A percentile compares a stretch with the other conserved stretches of the same genome.
These are phyloP conservation scores for Eunapius fragilis DNA, from an alignment of 37 sponge, comb jelly and placozoan genomes.

Conservation along the genomic window DNA sequence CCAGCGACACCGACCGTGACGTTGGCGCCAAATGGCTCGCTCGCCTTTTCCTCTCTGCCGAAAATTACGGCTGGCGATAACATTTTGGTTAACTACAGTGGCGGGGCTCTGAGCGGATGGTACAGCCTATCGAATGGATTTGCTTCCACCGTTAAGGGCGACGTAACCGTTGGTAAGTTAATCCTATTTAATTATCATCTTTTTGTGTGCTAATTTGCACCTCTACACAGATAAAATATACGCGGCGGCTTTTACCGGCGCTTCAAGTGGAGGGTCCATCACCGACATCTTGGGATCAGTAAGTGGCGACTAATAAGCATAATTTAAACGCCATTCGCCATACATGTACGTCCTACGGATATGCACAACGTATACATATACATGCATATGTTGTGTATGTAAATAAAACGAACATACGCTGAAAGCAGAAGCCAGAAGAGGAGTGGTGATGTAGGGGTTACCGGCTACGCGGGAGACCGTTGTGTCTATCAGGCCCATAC, in stretches of 20 bases:
- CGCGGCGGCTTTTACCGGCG: not conserved
- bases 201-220: not conserved
- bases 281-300: too few species aligned
- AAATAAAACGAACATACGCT: too few species aligned
- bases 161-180: conserved; percentile 56
- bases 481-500: too few species aligned
- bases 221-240: not conserved
- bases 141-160: conserved; percentile 46
- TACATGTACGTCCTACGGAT: conserved; percentile 7
- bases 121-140: conserved; percentile 38
- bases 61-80: not conserved
- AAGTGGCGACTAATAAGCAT: too few species aligned
- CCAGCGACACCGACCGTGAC: conserved; percentile 2
- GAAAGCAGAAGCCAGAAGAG: too few species aligned
- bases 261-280: too few species aligned
- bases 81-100: conserved; percentile 11
- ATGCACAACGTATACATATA: not conserved
- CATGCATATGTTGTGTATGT: too few species aligned
- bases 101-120: conserved; percentile 54
- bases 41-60: conserved; percentile 18
- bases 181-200: not conserved
- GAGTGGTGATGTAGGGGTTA: too few species aligned
- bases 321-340: too few species aligned
- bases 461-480: too few species aligned
- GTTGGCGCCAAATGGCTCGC: not conserved